Evolutionary conservation across 2,888 invertebrate species (phyloP).

Genomic region (Cinara cedri): DNA sequence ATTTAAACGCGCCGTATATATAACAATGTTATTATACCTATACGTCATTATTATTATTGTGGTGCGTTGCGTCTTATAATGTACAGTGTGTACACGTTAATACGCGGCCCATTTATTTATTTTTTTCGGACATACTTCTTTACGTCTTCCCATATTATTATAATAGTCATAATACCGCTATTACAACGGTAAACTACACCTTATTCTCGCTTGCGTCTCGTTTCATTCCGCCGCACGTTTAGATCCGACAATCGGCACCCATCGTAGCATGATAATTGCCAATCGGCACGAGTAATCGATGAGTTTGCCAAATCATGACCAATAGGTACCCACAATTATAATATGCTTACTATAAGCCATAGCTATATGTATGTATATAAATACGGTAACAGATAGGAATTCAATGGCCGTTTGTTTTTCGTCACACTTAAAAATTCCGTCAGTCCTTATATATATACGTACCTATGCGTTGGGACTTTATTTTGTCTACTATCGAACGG

Average conservation of each 20-base stretch:
- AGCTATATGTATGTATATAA: too few relatives aligned
- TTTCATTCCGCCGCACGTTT: constrained; percentile 42
- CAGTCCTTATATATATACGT: constrained; percentile 27
- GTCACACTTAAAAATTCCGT: constrained; percentile 4
- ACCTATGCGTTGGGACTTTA: too few relatives aligned
- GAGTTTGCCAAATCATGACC: constrained; percentile 48
- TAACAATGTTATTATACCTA: too few relatives aligned
- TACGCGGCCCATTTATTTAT: constrained; percentile 40
- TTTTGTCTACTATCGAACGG: constrained; percentile 1
- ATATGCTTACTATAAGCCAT: too few relatives aligned
- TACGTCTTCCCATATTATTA: constrained; percentile 47
- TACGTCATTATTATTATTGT: not conserved
- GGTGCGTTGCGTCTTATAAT: constrained; percentile 23
- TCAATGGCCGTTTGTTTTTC: constrained; percentile 43
- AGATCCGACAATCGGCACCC: constrained; percentile 46
- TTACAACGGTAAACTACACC: constrained; percentile 57
- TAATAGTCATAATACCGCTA: constrained; percentile 55
- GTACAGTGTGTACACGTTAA: constrained; percentile 35
- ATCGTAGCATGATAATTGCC: constrained; percentile 54
- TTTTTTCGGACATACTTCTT: constrained; percentile 53
- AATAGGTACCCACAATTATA: too few relatives aligned
- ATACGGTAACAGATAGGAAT: constrained; percentile 20
- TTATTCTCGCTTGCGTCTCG: constrained; percentile 45
- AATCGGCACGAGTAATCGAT: constrained; percentile 39
- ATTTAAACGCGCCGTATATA: constrained; percentile 17